These are phyloP conservation scores for Antigone vipio DNA, from an alignment of 2,113 vertebrate species.

Conservation along the genomic window DNA sequence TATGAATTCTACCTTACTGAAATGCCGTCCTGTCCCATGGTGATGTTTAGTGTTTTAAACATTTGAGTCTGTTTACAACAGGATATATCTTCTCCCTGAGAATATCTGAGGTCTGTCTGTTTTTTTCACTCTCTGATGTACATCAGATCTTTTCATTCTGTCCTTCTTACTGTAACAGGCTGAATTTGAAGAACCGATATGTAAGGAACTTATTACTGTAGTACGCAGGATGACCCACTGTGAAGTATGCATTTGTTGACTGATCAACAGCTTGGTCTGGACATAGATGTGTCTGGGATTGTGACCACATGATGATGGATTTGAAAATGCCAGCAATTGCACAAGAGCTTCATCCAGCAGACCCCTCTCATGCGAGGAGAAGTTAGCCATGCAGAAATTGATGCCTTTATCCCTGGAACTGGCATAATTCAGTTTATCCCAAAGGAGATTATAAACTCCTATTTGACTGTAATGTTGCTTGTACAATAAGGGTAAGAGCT, in stretches of 20 bases:
- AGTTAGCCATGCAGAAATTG: background rate
- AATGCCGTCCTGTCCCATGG: background rate
- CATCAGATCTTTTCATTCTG: background rate
- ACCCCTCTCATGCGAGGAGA: background rate
- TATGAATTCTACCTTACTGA: background rate
- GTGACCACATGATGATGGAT: background rate
- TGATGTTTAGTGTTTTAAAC: background rate
- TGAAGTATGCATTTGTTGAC: background rate
- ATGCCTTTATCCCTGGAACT: background rate
- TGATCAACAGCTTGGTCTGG: background rate
- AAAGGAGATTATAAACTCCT: background rate
- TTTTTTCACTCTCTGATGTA: background rate
- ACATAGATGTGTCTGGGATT: background rate
- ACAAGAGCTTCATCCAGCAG: background rate
- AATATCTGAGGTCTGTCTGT: background rate
- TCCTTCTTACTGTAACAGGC: background rate
- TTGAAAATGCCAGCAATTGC: background rate
- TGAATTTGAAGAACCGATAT: background rate
- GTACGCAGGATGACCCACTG: background rate
- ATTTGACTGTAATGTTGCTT: background rate
- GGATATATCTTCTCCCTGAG: background rate
- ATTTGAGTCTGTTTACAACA: background rate
- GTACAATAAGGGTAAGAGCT: background rate
- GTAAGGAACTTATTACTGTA: background rate
- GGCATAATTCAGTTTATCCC: background rate